phyloP scores from a whole-genome alignment of 2,797 vertebrate genomes.

The Coregonus suidteri region DNA sequence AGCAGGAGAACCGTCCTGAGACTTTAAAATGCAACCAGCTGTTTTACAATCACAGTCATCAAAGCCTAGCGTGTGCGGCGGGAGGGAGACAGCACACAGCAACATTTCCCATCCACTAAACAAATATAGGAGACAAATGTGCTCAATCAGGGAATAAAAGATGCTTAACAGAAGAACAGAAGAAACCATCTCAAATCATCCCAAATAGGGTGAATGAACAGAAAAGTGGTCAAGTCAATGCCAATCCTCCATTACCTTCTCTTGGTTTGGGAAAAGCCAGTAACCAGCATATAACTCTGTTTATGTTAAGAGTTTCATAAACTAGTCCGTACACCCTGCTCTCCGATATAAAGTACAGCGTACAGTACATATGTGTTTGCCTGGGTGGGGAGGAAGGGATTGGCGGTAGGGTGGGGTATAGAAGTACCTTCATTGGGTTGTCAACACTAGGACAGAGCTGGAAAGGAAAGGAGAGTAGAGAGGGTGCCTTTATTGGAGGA shows the following conservation, averaged over 20 bases:
- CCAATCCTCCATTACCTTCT: background rate
- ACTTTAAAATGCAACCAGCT: slow-evolving; percentile 44
- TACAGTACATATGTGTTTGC: background rate
- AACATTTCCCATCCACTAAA: slow-evolving; percentile 4
- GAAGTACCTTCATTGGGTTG: background rate
- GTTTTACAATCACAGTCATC: slow-evolving; percentile 35
- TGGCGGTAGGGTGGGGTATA: background rate
- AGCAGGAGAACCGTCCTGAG: slow-evolving; percentile 48
- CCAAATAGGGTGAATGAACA: background rate
- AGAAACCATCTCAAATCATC: background rate
- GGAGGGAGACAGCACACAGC: slow-evolving; percentile 1
- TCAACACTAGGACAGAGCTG: background rate
- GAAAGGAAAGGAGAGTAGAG: background rate
- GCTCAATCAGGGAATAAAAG: background rate
- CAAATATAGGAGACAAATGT: background rate
- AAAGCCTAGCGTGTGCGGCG: background rate
- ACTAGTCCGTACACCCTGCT: slow-evolving; percentile 11
- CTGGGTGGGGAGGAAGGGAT: background rate
- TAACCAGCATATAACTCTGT: background rate
- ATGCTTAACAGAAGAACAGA: background rate
- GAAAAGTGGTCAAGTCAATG: background rate
- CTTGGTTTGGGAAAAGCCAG: background rate
- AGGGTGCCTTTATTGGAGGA: background rate
- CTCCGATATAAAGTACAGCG: slow-evolving; percentile 15
- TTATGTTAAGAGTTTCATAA: background rate